These are phyloP conservation scores for Mustelus asterias DNA, from an alignment of 2,113 vertebrate genomes.

Conservation along the genomic window DNA sequence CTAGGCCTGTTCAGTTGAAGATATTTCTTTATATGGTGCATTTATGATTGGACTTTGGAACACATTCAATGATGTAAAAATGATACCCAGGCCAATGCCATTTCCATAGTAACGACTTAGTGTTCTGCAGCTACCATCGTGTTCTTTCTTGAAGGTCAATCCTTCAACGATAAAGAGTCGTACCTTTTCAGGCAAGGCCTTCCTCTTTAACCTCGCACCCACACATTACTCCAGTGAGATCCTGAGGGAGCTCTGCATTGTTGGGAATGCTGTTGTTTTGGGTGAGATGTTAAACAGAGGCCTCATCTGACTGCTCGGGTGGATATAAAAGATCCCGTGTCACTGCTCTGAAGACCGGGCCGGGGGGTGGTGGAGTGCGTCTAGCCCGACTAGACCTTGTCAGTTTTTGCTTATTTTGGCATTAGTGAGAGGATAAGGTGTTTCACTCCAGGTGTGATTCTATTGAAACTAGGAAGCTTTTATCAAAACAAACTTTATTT, in stretches of 20 bases:
- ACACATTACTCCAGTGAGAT: background rate
- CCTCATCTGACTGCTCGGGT: background rate
- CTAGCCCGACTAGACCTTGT: too few relatives aligned
- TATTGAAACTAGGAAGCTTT: too few relatives aligned
- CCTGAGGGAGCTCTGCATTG: background rate
- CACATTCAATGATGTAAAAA: background rate
- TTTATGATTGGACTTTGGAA: slow-evolving; percentile 4
- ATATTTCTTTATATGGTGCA: background rate
- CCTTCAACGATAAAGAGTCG: background rate
- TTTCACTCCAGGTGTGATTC: too few relatives aligned
- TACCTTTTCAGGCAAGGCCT: background rate
- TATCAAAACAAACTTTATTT: too few relatives aligned
- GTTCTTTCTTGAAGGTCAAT: background rate
- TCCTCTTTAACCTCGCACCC: background rate
- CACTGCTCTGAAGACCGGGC: background rate
- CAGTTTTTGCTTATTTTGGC: too few relatives aligned
- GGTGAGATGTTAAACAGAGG: background rate
- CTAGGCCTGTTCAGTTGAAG: background rate
- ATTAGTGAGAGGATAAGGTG: too few relatives aligned
- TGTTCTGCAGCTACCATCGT: background rate
- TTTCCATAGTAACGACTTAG: background rate
- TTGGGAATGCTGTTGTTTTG: background rate
- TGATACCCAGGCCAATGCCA: background rate
- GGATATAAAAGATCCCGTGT: background rate
- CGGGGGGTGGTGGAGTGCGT: too few relatives aligned